Evolutionary conservation across 2,797 vertebrate species (phyloP).

Genomic region (Sylvia borin): DNA sequence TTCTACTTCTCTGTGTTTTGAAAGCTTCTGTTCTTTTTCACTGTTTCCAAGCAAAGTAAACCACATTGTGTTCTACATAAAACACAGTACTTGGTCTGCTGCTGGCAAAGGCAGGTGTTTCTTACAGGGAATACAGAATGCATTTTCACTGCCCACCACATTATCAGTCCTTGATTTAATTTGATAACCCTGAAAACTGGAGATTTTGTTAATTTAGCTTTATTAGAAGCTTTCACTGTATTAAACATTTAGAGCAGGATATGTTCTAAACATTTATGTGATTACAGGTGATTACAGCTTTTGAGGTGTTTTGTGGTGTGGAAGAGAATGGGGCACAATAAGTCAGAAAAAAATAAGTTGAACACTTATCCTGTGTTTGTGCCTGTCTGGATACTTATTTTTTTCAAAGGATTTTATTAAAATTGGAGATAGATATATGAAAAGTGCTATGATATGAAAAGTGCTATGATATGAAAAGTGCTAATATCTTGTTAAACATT

Average conservation of each 20-base stretch:
- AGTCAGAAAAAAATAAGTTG: not conserved
- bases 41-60: not conserved
- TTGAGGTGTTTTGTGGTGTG: not conserved
- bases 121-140: not conserved
- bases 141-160: not conserved
- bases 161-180: not conserved
- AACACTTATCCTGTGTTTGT: not conserved
- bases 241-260: not conserved
- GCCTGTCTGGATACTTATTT: not conserved
- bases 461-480: not conserved
- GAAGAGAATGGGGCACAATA: not conserved
- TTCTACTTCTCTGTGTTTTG: conserved; percentile 50
- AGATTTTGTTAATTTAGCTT: not conserved
- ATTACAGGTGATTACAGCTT: not conserved
- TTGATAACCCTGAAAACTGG: not conserved
- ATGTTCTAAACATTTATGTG: not conserved
- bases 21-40: not conserved
- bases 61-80: not conserved
- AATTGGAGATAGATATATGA: not conserved
- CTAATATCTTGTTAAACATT: not conserved
- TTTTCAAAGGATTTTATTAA: not conserved
- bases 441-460: not conserved
- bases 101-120: not conserved
- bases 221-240: not conserved
- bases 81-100: not conserved